Evolutionary conservation across 1,140 invertebrate species (phyloP).

Genomic region (Drosophila novamexicana): DNA sequence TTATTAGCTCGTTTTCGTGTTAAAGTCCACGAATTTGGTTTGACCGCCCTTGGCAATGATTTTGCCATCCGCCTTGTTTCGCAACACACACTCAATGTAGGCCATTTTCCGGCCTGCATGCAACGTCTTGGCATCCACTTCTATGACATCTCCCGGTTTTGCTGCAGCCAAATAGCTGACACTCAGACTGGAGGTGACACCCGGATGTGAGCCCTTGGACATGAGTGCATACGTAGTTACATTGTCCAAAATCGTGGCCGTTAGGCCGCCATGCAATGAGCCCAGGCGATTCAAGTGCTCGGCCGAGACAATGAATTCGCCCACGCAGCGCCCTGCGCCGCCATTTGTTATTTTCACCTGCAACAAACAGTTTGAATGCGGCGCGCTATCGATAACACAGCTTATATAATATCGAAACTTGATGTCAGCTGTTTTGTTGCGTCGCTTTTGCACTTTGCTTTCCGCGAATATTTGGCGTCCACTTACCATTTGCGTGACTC

Average conservation of each 20-base stretch:
- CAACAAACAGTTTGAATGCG: conserved; percentile 1
- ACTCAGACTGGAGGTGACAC: conserved; percentile 90
- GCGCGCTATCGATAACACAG: conserved; percentile 57
- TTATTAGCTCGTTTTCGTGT: conserved; percentile 1
- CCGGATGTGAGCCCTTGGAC: conserved; percentile 87
- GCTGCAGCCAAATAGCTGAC: conserved; percentile 91
- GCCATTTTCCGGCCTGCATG: conserved; percentile 92
- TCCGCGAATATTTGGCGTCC: conserved; percentile 7
- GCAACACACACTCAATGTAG: conserved; percentile 91
- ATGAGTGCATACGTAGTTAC: conserved; percentile 92
- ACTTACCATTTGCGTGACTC: conserved; percentile 85
- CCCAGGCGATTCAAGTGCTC: conserved; percentile 92
- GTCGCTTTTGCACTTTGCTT: conserved; percentile 6
- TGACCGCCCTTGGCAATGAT: conserved; percentile 92
- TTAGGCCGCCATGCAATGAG: conserved; percentile 93
- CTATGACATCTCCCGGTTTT: conserved; percentile 90
- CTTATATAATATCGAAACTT: conserved; percentile 57
- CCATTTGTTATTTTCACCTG: conserved; percentile 69
- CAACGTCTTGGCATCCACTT: conserved; percentile 91
- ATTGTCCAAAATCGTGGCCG: conserved; percentile 92
- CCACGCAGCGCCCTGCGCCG: conserved; percentile 62
- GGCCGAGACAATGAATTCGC: conserved; percentile 90
- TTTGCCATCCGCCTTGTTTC: conserved; percentile 89
- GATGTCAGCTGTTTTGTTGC: conserved; percentile 50
- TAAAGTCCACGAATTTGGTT: conserved; percentile 89